These are phyloP conservation scores for Ptychobarbus kaznakovi DNA, from an alignment of 2,797 vertebrate genomes.

Conservation along the genomic window DNA sequence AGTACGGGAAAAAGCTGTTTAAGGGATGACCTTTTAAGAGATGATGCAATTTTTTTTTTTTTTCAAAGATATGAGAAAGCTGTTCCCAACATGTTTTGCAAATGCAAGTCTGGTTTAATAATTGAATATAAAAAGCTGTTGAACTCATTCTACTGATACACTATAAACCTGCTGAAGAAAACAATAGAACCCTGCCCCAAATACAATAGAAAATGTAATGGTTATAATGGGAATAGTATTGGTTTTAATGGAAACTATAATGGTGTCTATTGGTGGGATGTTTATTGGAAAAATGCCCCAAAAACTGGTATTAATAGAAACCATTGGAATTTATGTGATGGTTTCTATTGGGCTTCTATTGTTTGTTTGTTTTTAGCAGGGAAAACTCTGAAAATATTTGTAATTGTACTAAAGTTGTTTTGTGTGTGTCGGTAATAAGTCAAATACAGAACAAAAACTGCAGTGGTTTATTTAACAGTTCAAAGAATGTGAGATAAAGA, in stretches of 20 bases:
- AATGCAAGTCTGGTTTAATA: neutral
- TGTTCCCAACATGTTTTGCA: neutral
- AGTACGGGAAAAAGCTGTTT: slow-evolving; percentile 36
- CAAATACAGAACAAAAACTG: neutral
- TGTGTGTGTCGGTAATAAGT: too few relatives aligned
- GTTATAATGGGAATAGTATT: too few relatives aligned
- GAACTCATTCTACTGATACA: neutral
- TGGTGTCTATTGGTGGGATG: too few relatives aligned
- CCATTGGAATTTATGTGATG: too few relatives aligned
- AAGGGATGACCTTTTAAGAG: slow-evolving; percentile 27
- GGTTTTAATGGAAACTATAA: too few relatives aligned
- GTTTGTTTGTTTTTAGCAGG: too few relatives aligned
- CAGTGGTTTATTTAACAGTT: neutral
- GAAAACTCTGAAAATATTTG: neutral
- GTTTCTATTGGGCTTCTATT: too few relatives aligned
- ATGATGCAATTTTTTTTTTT: slow-evolving; percentile 31
- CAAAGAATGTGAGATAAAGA: too few relatives aligned
- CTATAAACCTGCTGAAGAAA: neutral
- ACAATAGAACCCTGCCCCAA: too few relatives aligned
- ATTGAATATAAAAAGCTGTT: neutral
- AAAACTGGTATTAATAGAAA: too few relatives aligned
- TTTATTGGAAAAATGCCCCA: too few relatives aligned
- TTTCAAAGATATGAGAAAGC: neutral
- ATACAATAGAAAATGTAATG: too few relatives aligned
- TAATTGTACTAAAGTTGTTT: neutral